Percentiles rank a stretch among this genome's conserved stretches.
Conservation (phyloP, 2,888 invertebrate genomes). For the Celastrina argiolus region DNA sequence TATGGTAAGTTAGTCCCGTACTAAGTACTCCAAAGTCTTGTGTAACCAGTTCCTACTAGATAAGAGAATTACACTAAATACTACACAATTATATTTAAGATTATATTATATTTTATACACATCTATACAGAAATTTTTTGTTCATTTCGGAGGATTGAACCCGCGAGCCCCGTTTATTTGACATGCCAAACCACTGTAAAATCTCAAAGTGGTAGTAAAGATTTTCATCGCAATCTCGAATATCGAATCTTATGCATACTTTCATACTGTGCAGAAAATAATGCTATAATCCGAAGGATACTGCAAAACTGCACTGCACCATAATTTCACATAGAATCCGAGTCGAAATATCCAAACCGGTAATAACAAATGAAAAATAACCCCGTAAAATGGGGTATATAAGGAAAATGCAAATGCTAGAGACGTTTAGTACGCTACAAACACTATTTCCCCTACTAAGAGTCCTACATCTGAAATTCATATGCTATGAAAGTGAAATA, state of each 20-base stretch:
- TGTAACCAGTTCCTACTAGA: too few species aligned
- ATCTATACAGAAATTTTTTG: too few species aligned
- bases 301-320: conserved; percentile 7
- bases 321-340: conserved; percentile 1
- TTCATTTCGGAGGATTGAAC: too few species aligned
- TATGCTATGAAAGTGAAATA: conserved; percentile 20
- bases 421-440: conserved; percentile 19
- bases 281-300: neutral
- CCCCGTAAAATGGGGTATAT: conserved; percentile 6
- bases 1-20: too few species aligned
- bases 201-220: too few species aligned
- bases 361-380: conserved; percentile 10
- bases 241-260: neutral
- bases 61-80: too few species aligned
- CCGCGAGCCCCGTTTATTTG: too few species aligned
- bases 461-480: conserved; percentile 19
- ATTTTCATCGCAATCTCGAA: too few species aligned
- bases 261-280: neutral
- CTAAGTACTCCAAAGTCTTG: too few species aligned
- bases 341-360: conserved; percentile 13
- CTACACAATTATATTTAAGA: too few species aligned
- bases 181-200: too few species aligned
- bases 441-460: conserved; percentile 17
- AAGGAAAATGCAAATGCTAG: conserved; percentile 16
- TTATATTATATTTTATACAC: too few species aligned